Base-by-base conservation (phyloP, 2,888 invertebrate genomes). In the Caenorhabditis drosophilae region DNA sequence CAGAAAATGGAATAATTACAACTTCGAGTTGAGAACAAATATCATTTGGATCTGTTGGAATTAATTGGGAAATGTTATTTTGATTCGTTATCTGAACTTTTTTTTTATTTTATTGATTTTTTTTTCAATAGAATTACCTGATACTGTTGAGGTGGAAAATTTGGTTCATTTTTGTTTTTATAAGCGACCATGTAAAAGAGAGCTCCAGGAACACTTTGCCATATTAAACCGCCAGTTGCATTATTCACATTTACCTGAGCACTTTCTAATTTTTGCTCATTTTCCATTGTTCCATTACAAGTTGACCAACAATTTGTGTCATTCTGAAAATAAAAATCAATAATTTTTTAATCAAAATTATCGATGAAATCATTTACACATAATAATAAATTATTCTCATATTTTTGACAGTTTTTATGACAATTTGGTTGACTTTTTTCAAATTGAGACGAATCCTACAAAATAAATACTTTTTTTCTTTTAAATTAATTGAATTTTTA, bases 201-300 rank as follows among this genome's bases (percentile, higher is more conserved):
- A 12, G 72, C 72, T 12, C 60, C 56, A 7, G 56, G 56, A 2
- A 72, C 70, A n/a, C 25, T 23, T 31, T 27, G 49, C 72, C 72
- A 72, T 7, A 42, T 35, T 1, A 72, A 22, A 4, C 56, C 48
- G 31, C 47, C 48, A n/a, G 42, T 42, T 4, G 22, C 15, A 23
- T 6, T 42, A 4, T 42, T 15, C 27, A 20, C 15, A 9, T 16
- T 38, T 20, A 22, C 23, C 12, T 26, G 26, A 4, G 67, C 66
- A 11, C 53, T 50, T 18, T 46, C 38, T 26, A 46, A 53, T 0
- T 46, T 57, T 41, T 12, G 41, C 34, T 34, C 61, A 4, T 36
- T 48, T 26, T 18, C 53, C 18, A 62, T 20, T 31, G 59, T 36
- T 25, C 55, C 50, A 15, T 55, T 57, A 46, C 62, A 67, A 4